Percentiles rank a stretch among this genome's conserved stretches.
phyloP scores from a whole-genome alignment of 2,797 vertebrate species.

The Micropoecilia bifurca region DNA sequence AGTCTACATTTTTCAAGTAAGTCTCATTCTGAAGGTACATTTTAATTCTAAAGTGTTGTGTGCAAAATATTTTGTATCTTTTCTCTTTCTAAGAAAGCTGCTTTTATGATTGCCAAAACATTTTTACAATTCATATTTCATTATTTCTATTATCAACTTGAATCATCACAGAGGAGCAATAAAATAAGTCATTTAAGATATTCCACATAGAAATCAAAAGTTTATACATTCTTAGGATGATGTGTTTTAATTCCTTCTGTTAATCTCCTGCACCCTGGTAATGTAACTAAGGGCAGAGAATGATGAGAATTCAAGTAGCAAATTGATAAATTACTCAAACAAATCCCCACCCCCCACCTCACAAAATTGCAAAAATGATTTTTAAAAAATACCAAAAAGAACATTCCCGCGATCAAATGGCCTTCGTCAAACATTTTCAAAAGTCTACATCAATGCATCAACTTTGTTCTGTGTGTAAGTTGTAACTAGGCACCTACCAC shows the following conservation, averaged over 20 bases:
- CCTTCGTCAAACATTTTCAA: slow-evolving; percentile 65
- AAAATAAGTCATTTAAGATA: slow-evolving; percentile 6
- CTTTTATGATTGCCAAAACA: background rate
- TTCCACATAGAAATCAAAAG: background rate
- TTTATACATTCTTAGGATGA: background rate
- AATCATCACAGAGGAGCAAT: background rate
- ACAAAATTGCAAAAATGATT: slow-evolving; percentile 8
- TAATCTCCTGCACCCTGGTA: slow-evolving; percentile 14
- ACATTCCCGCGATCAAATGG: slow-evolving; percentile 55
- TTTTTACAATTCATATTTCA: background rate
- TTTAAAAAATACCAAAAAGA: slow-evolving; percentile 21
- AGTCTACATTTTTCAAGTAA: slow-evolving; percentile 40
- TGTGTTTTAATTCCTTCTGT: background rate
- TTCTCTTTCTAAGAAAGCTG: slow-evolving; percentile 1
- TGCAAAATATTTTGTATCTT: slow-evolving; percentile 3
- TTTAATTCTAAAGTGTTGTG: background rate
- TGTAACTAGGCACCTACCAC: slow-evolving; percentile 72
- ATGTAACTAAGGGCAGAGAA: slow-evolving; percentile 18
- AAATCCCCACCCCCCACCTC: slow-evolving; percentile 11
- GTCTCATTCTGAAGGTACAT: slow-evolving; percentile 8
- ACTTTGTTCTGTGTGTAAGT: slow-evolving; percentile 69
- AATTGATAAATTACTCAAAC: slow-evolving; percentile 31
- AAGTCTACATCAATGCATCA: slow-evolving; percentile 64
- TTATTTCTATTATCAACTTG: background rate
- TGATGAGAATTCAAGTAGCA: slow-evolving; percentile 27